Evolutionary conservation across 2,888 invertebrate species (phyloP), one percentile per base, ranked within the genome.

Genomic region (Tinea pellionella): DNA sequence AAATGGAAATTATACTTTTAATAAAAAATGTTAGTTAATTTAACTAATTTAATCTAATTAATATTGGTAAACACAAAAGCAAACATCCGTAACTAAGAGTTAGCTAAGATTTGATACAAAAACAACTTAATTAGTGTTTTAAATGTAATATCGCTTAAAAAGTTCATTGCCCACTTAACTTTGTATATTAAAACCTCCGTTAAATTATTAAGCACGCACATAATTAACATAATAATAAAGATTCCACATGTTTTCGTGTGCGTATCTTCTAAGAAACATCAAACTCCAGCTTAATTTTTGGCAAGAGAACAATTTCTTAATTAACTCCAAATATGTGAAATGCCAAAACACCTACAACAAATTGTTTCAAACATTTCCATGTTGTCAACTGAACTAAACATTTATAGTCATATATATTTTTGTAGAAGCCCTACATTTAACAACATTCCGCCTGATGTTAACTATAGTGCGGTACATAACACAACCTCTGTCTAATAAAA

Each of bases 161-260:
- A 57, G 57, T 57, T 57, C 57, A 57, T 32, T 57, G 32, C 13
- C 18, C 57, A 57, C 29, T n/a, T 55, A 3, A 11, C 15, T n/a
- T 42, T 19, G 29, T 59, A 9, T 59, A 19, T 18, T 59, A 43
- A 59, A 13, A 68, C 70, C 67, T 64, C 60, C 64, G 67, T 65
- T 66, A 70, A 71, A 75, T 72, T 73, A 71, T 67, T 65, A 70
- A 71, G 67, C 77, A 75, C 73, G 78, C 65, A 66, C 64, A 59
- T 65, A 67, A 74, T 77, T 78, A 73, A 64, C 75, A 76, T 76
- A 69, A 70, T 69, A 70, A 69, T 57, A 32, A 57, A 69, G 69
- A 68, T 67, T 63, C 63, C 37, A 30, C 53, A 19, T 60, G 60
- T 60, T 57, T 32, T 16, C 13, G 60, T 24, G 47, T n/a, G 59